These are phyloP conservation scores for Arizona elegans DNA, from an alignment of 2,113 vertebrate species.

Conservation along the genomic window DNA sequence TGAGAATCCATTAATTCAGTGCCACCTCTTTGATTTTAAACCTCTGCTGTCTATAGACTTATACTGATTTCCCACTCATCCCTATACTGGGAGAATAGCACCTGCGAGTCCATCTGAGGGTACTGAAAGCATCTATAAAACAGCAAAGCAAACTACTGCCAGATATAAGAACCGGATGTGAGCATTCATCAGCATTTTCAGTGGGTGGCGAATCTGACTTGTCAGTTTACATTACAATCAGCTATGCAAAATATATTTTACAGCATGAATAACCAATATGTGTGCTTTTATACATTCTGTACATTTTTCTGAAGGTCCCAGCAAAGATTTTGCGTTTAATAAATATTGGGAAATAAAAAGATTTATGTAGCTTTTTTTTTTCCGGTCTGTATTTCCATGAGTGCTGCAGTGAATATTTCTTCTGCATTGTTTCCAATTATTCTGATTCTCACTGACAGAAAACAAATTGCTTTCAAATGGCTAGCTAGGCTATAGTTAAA, in stretches of 20 bases:
- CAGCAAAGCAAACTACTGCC: neutral
- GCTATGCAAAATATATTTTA: neutral
- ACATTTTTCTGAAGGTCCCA: neutral
- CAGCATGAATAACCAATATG: neutral
- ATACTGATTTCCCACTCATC: conserved; percentile 10
- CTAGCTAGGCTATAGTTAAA: neutral
- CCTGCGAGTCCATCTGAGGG: conserved; percentile 45
- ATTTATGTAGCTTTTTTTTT: neutral
- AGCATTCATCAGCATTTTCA: neutral
- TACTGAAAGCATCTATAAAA: neutral
- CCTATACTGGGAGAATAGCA: neutral
- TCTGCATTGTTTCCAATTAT: neutral
- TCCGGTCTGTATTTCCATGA: neutral
- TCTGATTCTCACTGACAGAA: neutral
- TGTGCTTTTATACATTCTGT: neutral
- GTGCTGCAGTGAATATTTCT: neutral
- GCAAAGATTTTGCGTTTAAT: neutral
- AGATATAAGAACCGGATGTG: neutral
- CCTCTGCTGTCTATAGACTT: neutral
- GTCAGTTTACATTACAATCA: conserved; percentile 6
- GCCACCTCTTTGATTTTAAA: neutral
- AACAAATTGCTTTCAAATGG: neutral
- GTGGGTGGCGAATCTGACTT: neutral
- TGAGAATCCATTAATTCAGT: neutral
- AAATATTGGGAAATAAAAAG: neutral